Percentiles rank a stretch among this genome's conserved stretches.
Evolutionary conservation across 1,140 invertebrate species (phyloP).

Genomic region (Cephus cinctus): DNA sequence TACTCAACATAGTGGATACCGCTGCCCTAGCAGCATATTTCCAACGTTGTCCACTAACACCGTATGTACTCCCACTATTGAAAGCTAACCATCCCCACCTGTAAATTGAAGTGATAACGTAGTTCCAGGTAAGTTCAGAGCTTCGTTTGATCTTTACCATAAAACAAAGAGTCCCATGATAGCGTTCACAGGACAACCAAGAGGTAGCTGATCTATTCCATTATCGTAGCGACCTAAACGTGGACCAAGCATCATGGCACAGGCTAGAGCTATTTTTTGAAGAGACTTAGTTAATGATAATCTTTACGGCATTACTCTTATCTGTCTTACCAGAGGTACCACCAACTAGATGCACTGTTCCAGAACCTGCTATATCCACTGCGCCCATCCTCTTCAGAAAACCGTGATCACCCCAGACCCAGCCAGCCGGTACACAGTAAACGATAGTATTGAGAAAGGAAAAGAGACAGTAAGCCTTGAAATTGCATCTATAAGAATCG

Average conservation of each 20-base stretch:
- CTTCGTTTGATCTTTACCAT: slow-evolving; percentile 59
- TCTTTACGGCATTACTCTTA: not conserved
- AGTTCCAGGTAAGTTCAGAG: not conserved
- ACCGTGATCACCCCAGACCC: slow-evolving; percentile 86
- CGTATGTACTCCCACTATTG: slow-evolving; percentile 87
- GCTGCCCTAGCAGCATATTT: slow-evolving; percentile 86
- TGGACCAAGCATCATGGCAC: slow-evolving; percentile 87
- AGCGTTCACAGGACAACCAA: slow-evolving; percentile 88
- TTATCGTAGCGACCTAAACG: slow-evolving; percentile 82
- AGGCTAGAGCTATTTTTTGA: slow-evolving; percentile 70
- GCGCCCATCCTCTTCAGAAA: slow-evolving; percentile 79
- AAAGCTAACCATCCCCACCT: slow-evolving; percentile 91
- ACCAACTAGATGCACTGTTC: slow-evolving; percentile 88
- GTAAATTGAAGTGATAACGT: too few species aligned
- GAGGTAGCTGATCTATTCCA: slow-evolving; percentile 70
- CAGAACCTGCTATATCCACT: slow-evolving; percentile 89
- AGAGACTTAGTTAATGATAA: not conserved
- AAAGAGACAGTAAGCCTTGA: slow-evolving; percentile 88
- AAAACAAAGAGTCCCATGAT: slow-evolving; percentile 90
- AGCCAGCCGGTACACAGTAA: slow-evolving; percentile 92
- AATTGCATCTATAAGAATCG: slow-evolving; percentile 69
- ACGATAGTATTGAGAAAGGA: slow-evolving; percentile 87
- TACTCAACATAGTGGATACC: slow-evolving; percentile 85
- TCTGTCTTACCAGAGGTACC: slow-evolving; percentile 42
- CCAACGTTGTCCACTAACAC: slow-evolving; percentile 75